These are phyloP conservation scores for Spisula subtruncata DNA, from an alignment of 2,888 invertebrate species.

Conservation along the genomic window DNA sequence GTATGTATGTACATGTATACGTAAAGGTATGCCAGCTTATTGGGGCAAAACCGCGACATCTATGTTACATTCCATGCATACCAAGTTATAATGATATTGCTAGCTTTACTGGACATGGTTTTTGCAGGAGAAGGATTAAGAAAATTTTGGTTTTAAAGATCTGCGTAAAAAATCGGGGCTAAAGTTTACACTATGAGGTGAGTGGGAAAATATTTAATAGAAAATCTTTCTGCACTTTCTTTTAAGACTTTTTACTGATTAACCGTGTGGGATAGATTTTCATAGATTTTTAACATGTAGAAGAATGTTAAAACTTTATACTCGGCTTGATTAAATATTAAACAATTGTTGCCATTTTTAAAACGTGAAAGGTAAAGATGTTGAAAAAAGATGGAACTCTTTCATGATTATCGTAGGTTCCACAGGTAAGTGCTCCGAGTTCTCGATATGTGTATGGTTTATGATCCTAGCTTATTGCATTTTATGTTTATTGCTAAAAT, in stretches of 20 bases:
- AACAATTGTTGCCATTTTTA: neutral
- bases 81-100: constrained; percentile 33
- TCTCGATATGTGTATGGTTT: neutral
- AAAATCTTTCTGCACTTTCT: neutral
- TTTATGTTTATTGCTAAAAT: constrained; percentile 23
- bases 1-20: constrained; percentile 4
- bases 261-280: neutral
- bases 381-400: neutral
- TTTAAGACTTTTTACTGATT: neutral
- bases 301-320: neutral
- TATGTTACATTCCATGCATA: constrained; percentile 35
- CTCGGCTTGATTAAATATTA: neutral
- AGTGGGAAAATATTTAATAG: constrained; percentile 15
- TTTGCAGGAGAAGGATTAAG: constrained; percentile 44
- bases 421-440: constrained; percentile 10
- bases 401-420: neutral
- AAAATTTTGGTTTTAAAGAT: constrained; percentile 15
- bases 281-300: neutral
- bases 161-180: constrained; percentile 27
- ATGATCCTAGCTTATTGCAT: neutral
- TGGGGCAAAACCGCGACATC: constrained; percentile 42
- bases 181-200: constrained; percentile 17
- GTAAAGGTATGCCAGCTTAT: constrained; percentile 49
- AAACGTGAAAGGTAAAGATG: neutral
- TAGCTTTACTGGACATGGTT: constrained; percentile 42